Percentiles rank a stretch among this genome's conserved stretches.
These are phyloP conservation scores for Meleagris gallopavo DNA, from an alignment of 2,113 vertebrate species.

Conservation along the genomic window DNA sequence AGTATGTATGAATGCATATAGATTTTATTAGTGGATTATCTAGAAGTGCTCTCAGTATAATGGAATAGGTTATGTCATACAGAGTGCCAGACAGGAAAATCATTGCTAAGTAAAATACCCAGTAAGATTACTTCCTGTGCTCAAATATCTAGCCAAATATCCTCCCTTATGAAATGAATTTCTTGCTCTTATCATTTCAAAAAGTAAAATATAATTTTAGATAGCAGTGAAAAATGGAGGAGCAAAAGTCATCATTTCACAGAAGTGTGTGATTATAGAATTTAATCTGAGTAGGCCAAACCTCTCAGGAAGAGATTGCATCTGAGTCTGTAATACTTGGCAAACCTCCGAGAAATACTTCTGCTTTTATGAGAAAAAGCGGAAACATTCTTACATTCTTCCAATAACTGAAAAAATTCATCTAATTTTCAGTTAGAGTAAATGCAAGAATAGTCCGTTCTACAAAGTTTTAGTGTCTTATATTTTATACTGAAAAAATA, in stretches of 20 bases:
- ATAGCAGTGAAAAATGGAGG: not conserved
- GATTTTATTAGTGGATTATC: not conserved
- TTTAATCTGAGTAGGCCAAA: not conserved
- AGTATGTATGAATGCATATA: not conserved
- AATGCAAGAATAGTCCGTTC: not conserved
- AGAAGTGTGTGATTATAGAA: not conserved
- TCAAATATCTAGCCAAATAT: not conserved
- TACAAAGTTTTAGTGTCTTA: not conserved
- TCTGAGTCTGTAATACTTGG: not conserved
- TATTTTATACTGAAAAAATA: not conserved
- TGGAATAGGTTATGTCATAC: not conserved
- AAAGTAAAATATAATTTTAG: not conserved
- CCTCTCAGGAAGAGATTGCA: not conserved
- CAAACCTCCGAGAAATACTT: not conserved
- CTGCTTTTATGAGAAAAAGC: not conserved
- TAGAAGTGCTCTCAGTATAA: not conserved
- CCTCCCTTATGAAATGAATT: not conserved
- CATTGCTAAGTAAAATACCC: not conserved
- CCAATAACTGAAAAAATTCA: not conserved
- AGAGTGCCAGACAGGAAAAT: not conserved
- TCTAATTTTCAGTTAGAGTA: slow-evolving; percentile 4
- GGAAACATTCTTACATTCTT: not conserved
- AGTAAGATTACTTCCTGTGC: not conserved
- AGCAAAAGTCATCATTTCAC: not conserved
- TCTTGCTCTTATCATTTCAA: not conserved